Percentiles rank a stretch among this genome's conserved stretches.
Conservation (phyloP, 1,140 invertebrate genomes). For the Ditylenchus dipsaci region DNA sequence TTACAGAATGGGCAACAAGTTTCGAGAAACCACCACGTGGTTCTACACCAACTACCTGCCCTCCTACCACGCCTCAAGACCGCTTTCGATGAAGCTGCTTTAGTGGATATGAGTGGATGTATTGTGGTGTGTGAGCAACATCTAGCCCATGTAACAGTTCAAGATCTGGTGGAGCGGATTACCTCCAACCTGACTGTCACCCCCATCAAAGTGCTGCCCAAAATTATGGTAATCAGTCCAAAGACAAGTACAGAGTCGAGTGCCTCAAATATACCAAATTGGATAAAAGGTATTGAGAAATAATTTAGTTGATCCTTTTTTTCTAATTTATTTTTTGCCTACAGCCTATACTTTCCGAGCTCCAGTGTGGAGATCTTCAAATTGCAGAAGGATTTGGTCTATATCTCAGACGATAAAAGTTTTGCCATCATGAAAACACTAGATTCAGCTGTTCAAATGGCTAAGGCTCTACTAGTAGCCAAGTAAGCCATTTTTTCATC, state of each 20-base stretch:
- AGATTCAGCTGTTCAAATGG: slow-evolving; percentile 12
- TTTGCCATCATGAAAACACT: slow-evolving; percentile 9
- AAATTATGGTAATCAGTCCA: not conserved
- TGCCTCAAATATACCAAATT: not conserved
- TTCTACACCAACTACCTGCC: too few relatives aligned
- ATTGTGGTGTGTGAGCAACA: not conserved
- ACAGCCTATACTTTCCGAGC: slow-evolving; percentile 15
- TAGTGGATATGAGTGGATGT: not conserved
- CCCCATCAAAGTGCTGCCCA: not conserved
- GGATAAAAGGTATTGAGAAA: not conserved
- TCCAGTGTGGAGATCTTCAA: slow-evolving; percentile 5
- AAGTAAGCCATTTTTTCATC: not conserved
- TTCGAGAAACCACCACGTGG: too few relatives aligned
- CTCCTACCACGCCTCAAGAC: too few relatives aligned
- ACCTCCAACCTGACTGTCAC: not conserved
- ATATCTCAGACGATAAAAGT: slow-evolving; percentile 4
- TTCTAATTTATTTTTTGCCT: too few relatives aligned
- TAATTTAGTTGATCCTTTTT: not conserved
- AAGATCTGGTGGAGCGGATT: not conserved
- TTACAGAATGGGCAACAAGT: too few relatives aligned
- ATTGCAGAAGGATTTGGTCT: not conserved
- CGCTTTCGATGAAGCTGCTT: too few relatives aligned
- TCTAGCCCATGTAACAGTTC: not conserved
- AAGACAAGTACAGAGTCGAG: not conserved
- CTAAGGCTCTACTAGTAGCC: not conserved